These are phyloP conservation scores for Podiceps cristatus DNA, from an alignment of 2,113 vertebrate species.

Conservation along the genomic window DNA sequence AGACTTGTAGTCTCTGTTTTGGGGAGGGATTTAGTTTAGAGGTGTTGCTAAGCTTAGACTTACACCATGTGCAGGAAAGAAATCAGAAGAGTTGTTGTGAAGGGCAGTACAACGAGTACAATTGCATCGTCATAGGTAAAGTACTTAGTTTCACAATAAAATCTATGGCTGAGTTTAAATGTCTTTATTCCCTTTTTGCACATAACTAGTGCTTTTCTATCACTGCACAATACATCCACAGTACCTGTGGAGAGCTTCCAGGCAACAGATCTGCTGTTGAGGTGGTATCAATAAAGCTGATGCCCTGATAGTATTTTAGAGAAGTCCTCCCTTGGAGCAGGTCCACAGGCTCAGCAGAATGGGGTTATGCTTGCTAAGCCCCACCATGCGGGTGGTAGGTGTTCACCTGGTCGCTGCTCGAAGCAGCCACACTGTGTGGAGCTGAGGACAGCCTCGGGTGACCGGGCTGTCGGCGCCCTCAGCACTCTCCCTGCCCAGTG, in stretches of 20 bases:
- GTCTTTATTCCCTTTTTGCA: neutral
- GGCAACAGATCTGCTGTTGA: neutral
- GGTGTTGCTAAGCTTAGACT: neutral
- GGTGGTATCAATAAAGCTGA: neutral
- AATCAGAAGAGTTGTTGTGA: neutral
- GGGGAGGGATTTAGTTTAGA: neutral
- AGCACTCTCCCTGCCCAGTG: neutral
- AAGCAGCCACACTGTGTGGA: neutral
- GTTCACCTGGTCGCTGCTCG: fast-evolving
- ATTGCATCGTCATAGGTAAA: neutral
- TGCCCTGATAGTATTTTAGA: neutral
- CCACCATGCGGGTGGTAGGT: neutral
- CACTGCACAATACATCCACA: neutral
- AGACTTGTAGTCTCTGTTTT: neutral
- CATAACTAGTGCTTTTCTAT: neutral
- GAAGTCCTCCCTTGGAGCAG: neutral
- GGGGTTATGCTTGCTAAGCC: neutral
- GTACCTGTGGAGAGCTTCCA: neutral
- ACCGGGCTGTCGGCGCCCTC: neutral
- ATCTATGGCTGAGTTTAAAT: neutral
- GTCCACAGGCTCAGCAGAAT: neutral
- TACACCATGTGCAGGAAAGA: neutral
- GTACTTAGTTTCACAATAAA: neutral
- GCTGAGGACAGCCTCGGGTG: neutral
- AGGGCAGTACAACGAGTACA: fast-evolving